Evolutionary conservation across 2,113 vertebrate genomes (phyloP).

Genomic region (Platichthys flesus): DNA sequence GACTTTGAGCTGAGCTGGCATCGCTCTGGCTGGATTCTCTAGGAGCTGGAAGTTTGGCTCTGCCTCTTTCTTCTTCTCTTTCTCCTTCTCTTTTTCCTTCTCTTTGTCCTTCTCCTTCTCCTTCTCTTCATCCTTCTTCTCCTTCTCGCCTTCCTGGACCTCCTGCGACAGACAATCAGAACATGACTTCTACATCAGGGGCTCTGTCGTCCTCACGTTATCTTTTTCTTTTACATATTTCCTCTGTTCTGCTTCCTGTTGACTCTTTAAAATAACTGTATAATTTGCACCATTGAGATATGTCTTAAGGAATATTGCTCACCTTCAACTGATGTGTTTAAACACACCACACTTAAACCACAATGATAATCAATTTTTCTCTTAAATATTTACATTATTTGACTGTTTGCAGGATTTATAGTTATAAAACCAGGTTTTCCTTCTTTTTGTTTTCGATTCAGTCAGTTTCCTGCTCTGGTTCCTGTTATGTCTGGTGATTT

Average conservation of each 20-base stretch:
- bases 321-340: neutral
- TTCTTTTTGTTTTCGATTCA: neutral
- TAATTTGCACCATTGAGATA: neutral
- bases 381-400: neutral
- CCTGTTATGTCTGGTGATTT: constrained; percentile 23
- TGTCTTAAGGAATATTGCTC: neutral
- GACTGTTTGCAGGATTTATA: neutral
- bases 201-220: neutral
- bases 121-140: constrained; percentile 81
- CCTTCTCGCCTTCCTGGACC: constrained; percentile 87
- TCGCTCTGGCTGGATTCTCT: constrained; percentile 95
- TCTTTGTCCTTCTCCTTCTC: constrained; percentile 95
- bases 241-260: neutral
- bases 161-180: constrained; percentile 81
- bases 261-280: neutral
- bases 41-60: constrained; percentile 96
- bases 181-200: constrained; percentile 17
- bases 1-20: constrained; percentile 98
- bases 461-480: constrained; percentile 13
- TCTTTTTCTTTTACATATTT: neutral
- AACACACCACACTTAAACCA: neutral
- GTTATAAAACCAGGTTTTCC: constrained; percentile 7
- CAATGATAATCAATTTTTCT: neutral
- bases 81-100: constrained; percentile 81
- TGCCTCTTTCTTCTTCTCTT: constrained; percentile 96